Base-by-base conservation (phyloP, 2,113 vertebrate species). In the human region DNA sequence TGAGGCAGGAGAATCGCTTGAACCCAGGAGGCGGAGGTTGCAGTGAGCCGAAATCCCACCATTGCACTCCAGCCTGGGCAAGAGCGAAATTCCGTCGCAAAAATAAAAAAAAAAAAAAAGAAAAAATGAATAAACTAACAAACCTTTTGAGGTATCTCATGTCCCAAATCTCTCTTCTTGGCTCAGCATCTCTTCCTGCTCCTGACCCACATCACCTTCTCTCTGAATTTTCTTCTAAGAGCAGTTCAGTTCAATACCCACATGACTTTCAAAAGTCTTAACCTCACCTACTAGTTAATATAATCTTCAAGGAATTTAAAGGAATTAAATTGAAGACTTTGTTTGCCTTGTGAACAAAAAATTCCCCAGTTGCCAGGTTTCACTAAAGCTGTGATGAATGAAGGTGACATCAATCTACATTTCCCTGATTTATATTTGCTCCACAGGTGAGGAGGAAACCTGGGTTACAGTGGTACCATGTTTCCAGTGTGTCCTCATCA, bases 311-410 rank as follows among this genome's bases (percentile, higher is more conserved):
- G 40, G 76, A 94, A 59, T 78, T 2, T 5, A 89, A 92, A 64
- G 43, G 43, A 45, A 81, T 72, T 82, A 23, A 27, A 32, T 35
- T 61, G 30, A 88, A 81, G 48, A 90, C 35, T 94, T 93, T 68
- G 32, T 83, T 94, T 87, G 75, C 89, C 32, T 90, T 59, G 50
- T 61, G 45, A 93, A 96, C 70, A 81, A 96, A 70, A 89, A 27
- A 35, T 18, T 55, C 3, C 6, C n/a, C 11, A 2, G 30, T 82
- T 79, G 22, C 52, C 6, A 68, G 64, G 25, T 48, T 25, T 45
- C 9, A 43, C n/a, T 43, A 48, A 64, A 78, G n/a, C n/a, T 55
- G 43, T 64, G 61, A n/a, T 55, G 45, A 83, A 55, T 40, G n/a
- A 87, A 3, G 8, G 27, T 50, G 55, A 89, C 13, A n/a, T 22